Evolutionary conservation across 2,113 vertebrate genomes (phyloP), one percentile per base, ranked within the genome.

Genomic region (Chloropsis cyanopogon): DNA sequence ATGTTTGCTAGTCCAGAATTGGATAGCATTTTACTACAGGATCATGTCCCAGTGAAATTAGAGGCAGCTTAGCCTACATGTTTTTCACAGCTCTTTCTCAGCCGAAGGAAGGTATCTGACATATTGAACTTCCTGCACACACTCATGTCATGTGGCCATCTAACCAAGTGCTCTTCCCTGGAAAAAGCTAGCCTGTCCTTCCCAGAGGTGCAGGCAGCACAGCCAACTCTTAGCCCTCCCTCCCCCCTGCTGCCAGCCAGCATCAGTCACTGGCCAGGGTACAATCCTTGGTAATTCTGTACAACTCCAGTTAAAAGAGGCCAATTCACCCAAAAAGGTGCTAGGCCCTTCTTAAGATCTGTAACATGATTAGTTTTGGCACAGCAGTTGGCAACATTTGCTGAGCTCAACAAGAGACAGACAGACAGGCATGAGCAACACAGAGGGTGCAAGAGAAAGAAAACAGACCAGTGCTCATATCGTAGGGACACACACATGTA

Each of bases 371-470:
- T 81, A 33, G 37, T 77, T 92, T 92, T 79, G 85, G 73, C 79
- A 94, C 35, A 81, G 68, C 69, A 83, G 44, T 57, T 79, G 86
- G 75, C 73, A 82, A 57, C 29, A 4, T 56, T 94, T 92, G 85
- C 90, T 94, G 79, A 93, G 71, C 94, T 82, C 22, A 7, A 90
- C 79, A 39, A 80, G 59, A 66, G 72, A 83, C 76, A 88, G 87
- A 88, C 75, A 86, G 72, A 85, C 73, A 92, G 53, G 85, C 81
- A 96, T 18, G 53, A 86, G 90, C 70, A 73, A 85, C 91, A 89
- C 22, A 90, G 94, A 96, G 93, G 96, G 96, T 97, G 93, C 96
- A 97, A 97, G 84, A 86, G 97, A 96, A 97, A 97, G 96, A 96
- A 79, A 91, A 92, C 56, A 94, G 94, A 88, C 92, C 93, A 93